Evolutionary conservation across 2,797 vertebrate genomes (phyloP), one percentile per base, ranked within the genome.

Genomic region (Gouania willdenowi): DNA sequence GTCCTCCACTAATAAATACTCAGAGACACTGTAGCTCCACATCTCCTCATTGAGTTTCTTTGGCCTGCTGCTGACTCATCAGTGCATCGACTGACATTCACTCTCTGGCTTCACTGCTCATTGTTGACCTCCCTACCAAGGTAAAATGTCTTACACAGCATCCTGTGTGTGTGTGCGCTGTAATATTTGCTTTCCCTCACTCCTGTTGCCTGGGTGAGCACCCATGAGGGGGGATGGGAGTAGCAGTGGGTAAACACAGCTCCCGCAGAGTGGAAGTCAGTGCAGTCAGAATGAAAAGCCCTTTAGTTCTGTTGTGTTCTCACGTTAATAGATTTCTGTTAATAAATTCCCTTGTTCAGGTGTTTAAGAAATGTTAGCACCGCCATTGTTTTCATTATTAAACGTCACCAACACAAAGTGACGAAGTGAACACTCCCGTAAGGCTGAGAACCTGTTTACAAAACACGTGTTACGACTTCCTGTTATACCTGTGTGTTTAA

Each of bases 151-250:
- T 72, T 50, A 38, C 66, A 55, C 59, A 52, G 58, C 8, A n/a
- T 18, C 32, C 32, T 57, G 44, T 75, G 51, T 59, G 54, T 60
- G 10, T 22, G 28, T 21, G 40, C 17, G 31, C 23, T 53, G 41
- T 43, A 5, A 35, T 79, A 75, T 75, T 79, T 82, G 71, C 66
- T 71, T 72, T 75, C 31, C 31, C 47, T 72, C 31, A 9, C 43
- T 74, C 32, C 35, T 44, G 73, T 74, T 77, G 71, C 79, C 78
- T 31, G 42, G 75, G 77, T 18, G 67, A 71, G 60, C 5, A 7
- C 53, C 55, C 59, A 49, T 63, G 53, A 71, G 76, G 35, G 38
- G 66, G 67, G 47, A 34, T 36, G 72, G 59, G 45, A 42, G 55
- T 6, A 41, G 17, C 5, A 6, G 28, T 46, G 37, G 32, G 38